Evolutionary conservation across 2,797 vertebrate species (phyloP).

Genomic region (Siniperca obscura): DNA sequence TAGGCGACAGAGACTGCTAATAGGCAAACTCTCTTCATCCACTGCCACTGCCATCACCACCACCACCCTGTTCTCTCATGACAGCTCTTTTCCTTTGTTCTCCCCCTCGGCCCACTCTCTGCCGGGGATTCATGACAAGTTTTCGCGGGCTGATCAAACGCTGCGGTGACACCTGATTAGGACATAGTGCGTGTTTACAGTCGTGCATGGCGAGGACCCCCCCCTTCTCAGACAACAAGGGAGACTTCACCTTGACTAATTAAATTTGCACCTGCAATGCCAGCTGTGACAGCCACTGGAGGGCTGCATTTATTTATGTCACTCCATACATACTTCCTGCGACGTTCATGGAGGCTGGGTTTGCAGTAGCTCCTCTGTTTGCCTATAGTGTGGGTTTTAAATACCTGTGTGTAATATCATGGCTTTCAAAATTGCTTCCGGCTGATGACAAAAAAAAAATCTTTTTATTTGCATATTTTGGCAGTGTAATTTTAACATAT

Average conservation of each 20-base stretch:
- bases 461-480: conserved; percentile 1
- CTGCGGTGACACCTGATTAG: conserved; percentile 94
- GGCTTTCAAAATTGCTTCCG: conserved; percentile 27
- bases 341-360: conserved; percentile 80
- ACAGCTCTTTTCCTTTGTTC: conserved; percentile 94
- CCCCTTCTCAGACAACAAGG: conserved; percentile 86
- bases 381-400: conserved; percentile 56
- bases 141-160: conserved; percentile 94
- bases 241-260: conserved; percentile 93
- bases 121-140: conserved; percentile 95
- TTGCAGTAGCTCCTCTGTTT: conserved; percentile 64
- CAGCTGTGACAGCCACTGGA: conserved; percentile 89
- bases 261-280: conserved; percentile 95
- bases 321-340: conserved; percentile 82
- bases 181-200: conserved; percentile 93
- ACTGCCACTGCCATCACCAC: conserved; percentile 78
- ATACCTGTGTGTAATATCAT: background rate
- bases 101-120: conserved; percentile 89
- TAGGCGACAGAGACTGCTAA: conserved; percentile 87
- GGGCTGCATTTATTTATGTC: conserved; percentile 86
- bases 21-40: conserved; percentile 91
- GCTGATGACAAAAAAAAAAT: background rate
- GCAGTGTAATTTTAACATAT: background rate
- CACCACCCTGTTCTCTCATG: conserved; percentile 85
- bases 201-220: conserved; percentile 87